Conservation (phyloP, 2,888 invertebrate genomes). For the Diachrysia chrysitis region DNA sequence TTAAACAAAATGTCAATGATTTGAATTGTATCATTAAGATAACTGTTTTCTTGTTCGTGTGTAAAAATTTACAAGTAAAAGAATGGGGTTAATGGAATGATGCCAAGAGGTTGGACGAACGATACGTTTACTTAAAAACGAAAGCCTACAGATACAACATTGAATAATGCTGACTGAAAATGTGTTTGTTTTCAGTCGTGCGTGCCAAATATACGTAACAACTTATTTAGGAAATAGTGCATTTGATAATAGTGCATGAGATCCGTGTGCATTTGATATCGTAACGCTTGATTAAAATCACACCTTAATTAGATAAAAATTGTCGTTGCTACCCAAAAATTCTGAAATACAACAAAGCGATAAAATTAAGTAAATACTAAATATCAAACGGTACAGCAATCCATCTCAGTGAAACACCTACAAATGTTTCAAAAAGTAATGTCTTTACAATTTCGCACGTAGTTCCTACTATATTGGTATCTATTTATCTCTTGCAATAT, state of each 20-base stretch:
- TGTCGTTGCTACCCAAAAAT: too few species aligned
- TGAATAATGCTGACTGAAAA: constrained; percentile 24
- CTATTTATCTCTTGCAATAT: constrained; percentile 11
- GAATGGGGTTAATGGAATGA: constrained; percentile 37
- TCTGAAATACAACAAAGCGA: too few species aligned
- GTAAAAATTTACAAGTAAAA: constrained; percentile 49
- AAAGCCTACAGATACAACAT: constrained; percentile 15
- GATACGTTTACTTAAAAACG: neutral
- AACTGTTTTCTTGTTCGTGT: constrained; percentile 47
- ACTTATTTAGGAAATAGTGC: neutral
- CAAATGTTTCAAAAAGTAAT: neutral
- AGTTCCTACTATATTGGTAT: neutral
- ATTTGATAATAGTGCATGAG: too few species aligned
- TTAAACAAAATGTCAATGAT: constrained; percentile 59
- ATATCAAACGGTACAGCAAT: neutral
- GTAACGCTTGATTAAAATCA: too few species aligned
- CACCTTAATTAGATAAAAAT: too few species aligned
- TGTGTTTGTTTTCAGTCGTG: too few species aligned
- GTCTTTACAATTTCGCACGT: neutral
- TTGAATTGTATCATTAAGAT: constrained; percentile 54
- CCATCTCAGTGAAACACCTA: neutral
- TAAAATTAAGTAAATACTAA: neutral
- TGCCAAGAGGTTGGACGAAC: constrained; percentile 20
- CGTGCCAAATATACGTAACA: constrained; percentile 27
- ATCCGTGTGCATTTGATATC: too few species aligned